Evolutionary conservation across 2,888 invertebrate species (phyloP), one percentile per base, ranked within the genome.

Genomic region (Mythimna impura): DNA sequence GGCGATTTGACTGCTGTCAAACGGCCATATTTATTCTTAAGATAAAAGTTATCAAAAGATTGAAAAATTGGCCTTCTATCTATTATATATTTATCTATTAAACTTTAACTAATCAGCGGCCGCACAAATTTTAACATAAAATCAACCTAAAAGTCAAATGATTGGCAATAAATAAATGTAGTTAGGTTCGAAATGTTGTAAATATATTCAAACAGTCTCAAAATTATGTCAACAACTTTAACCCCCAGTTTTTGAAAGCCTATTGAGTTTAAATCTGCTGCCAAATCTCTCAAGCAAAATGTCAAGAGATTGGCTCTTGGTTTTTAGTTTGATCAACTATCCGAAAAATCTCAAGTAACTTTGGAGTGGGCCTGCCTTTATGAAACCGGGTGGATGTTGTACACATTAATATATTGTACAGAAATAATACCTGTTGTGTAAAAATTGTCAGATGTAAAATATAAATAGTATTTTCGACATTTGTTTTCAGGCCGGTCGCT

Each of bases 381-480:
- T 9, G 17, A 61, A 34, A 20, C 6, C 4, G 12, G 34, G 6
- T 43, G 25, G 40, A 54, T 9, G 22, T 43, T 54, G 34, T 61
- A 3, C 3, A 52, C 3, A 63, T 25, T 20, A 50, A 50, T 50
- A 20, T 20, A 20, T 6, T 17, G 17, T 62, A 22, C 10, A 30
- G 9, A 64, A 47, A 55, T 0, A 0, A 50, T 54, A 54, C 52
- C 20, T 30, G 9, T 40, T 17, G 20, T 8, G 22, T 61, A 3
- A 0, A 30, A 30, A 25, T 17, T 14, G 14, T 14, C 14, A 20
- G 17, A 9, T 7, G 17, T 50, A 30, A 30, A 73, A 30, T 74
- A 66, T 73, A 74, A 22, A 52, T 73, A 73, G 14, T 65, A 73
- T 40, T 34, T 17, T 3, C 20, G 20, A 22, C 12, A 57, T 20